Evolutionary conservation across 2,113 vertebrate species (phyloP).

Genomic region (Cyphomyrus plagiostoma): DNA sequence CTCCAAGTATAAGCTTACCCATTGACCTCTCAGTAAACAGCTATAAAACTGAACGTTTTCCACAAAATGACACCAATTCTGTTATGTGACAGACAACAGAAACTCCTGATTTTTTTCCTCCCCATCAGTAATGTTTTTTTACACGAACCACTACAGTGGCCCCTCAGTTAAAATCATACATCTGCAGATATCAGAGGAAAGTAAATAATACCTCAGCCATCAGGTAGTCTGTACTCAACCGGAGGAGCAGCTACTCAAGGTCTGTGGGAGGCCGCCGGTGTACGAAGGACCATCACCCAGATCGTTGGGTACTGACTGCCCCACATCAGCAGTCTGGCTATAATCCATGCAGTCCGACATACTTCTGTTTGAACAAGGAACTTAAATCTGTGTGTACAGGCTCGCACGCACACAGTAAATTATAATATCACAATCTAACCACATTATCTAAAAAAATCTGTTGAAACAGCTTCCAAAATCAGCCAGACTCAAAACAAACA

Average conservation of each 20-base stretch:
- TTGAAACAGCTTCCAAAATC: background rate
- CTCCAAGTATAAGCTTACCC: background rate
- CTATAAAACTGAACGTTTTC: background rate
- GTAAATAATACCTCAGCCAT: background rate
- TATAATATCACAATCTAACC: background rate
- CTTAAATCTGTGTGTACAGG: background rate
- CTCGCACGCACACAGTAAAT: background rate
- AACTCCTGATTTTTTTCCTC: background rate
- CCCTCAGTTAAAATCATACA: background rate
- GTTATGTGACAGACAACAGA: background rate
- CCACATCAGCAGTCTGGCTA: background rate
- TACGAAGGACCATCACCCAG: background rate
- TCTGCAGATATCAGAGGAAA: background rate
- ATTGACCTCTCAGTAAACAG: background rate
- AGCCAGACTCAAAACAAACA: background rate
- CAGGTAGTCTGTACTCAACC: background rate
- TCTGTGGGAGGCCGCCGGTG: background rate
- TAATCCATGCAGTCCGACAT: background rate
- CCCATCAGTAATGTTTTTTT: background rate
- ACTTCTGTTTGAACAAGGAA: background rate
- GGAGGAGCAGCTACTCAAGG: background rate
- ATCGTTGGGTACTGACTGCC: background rate
- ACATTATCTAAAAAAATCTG: conserved; percentile 10
- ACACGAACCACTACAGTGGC: background rate
- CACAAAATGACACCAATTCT: background rate